Percentiles rank a stretch among this genome's conserved stretches.
These are phyloP conservation scores for Drosophila seguyi DNA, from an alignment of 1,140 invertebrate genomes.

Conservation along the genomic window DNA sequence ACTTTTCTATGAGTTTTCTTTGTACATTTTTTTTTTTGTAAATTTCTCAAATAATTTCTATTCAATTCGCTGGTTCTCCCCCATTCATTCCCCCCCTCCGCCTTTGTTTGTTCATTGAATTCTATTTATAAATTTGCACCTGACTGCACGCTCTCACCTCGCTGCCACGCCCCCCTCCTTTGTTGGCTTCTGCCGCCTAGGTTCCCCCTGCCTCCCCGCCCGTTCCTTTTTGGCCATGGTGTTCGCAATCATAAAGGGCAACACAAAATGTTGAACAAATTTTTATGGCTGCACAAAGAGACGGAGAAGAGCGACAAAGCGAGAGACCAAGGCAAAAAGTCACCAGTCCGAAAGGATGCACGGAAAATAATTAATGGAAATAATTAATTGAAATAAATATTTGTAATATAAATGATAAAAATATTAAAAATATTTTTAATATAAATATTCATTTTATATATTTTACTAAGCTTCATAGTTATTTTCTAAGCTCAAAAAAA, in stretches of 20 bases:
- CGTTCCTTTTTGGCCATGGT: not conserved
- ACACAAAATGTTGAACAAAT: conserved; percentile 61
- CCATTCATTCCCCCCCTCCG: not conserved
- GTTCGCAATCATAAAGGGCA: conserved; percentile 54
- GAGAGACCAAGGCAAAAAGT: conserved; percentile 29
- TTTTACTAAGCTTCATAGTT: not conserved
- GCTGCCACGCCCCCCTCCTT: conserved; percentile 4
- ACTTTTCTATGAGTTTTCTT: not conserved
- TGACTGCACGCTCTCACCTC: conserved; percentile 4
- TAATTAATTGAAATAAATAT: not conserved
- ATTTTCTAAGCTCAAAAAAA: too few species aligned
- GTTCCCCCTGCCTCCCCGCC: not conserved
- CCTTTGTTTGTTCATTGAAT: conserved; percentile 47
- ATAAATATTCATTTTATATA: not conserved
- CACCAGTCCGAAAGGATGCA: conserved; percentile 13
- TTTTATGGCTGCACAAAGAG: conserved; percentile 56
- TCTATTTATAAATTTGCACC: conserved; percentile 50
- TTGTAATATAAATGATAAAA: too few species aligned
- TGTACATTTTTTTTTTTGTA: not conserved
- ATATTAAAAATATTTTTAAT: not conserved
- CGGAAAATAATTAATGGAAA: not conserved
- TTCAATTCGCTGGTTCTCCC: conserved; percentile 23
- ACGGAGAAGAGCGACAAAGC: conserved; percentile 28
- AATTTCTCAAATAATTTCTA: conserved; percentile 39
- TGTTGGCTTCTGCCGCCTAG: conserved; percentile 1